phyloP scores from a whole-genome alignment of 2,888 invertebrate genomes.

The Lepidocyrtoides sp. region DNA sequence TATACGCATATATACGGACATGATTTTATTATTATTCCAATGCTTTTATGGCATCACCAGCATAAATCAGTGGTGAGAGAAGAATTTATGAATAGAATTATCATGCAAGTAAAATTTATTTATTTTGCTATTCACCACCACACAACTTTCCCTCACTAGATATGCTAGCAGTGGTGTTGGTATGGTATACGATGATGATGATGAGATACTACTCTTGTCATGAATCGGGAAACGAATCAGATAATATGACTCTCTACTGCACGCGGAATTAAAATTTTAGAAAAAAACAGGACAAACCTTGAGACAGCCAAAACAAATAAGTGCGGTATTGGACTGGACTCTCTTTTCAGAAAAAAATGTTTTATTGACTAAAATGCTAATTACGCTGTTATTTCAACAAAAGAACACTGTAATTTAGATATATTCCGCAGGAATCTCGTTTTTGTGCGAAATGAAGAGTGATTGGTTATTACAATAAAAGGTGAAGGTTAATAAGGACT shows the following conservation, averaged over 20 bases:
- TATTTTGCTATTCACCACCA: constrained; percentile 12
- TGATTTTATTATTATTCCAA: background rate
- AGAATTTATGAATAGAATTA: constrained; percentile 31
- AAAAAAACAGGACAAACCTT: too few species aligned
- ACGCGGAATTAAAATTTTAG: too few species aligned
- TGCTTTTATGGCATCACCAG: constrained; percentile 17
- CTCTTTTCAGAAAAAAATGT: too few species aligned
- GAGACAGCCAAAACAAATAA: too few species aligned
- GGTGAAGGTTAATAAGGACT: background rate
- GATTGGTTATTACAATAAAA: background rate
- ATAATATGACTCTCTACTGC: background rate
- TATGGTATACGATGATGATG: background rate
- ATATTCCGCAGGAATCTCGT: too few species aligned
- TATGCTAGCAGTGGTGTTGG: background rate
- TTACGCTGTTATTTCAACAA: too few species aligned
- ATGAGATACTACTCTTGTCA: background rate
- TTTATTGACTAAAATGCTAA: too few species aligned
- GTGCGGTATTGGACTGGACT: too few species aligned
- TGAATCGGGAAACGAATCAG: background rate
- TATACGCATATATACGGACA: background rate
- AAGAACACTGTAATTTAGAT: too few species aligned
- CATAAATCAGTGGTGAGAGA: constrained; percentile 52
- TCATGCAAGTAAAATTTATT: constrained; percentile 28
- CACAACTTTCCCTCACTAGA: background rate
- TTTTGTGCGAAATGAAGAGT: background rate